Conservation (phyloP, 2,113 vertebrate genomes). For the Oncorhynchus gorbuscha region DNA sequence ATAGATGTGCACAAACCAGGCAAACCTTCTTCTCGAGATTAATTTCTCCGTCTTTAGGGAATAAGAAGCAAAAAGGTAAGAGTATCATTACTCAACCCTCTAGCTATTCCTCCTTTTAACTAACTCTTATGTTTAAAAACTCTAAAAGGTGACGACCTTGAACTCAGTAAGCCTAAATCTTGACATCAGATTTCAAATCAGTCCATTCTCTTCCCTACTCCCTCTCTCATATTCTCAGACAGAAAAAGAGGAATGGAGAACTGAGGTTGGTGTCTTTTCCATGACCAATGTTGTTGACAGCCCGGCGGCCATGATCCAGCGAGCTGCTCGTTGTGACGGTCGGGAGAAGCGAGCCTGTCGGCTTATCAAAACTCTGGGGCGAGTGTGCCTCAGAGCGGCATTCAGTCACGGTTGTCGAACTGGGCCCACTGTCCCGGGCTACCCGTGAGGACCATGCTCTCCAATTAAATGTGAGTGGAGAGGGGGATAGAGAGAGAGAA, state of each 20-base stretch:
- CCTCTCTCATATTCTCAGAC: background rate
- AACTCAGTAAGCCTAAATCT: too few species aligned
- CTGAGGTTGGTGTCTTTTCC: background rate
- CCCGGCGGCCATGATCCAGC: background rate
- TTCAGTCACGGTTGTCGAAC: background rate
- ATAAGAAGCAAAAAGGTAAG: too few species aligned
- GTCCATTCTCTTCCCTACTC: too few species aligned
- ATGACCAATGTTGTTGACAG: slow-evolving; percentile 6
- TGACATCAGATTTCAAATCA: too few species aligned
- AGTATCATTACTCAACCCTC: too few species aligned
- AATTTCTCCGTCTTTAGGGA: too few species aligned
- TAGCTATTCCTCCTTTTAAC: too few species aligned
- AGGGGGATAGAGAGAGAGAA: background rate
- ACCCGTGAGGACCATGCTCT: background rate
- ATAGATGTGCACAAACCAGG: too few species aligned
- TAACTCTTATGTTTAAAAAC: too few species aligned
- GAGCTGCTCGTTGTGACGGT: background rate
- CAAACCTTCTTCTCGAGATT: too few species aligned
- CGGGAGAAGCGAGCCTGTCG: background rate
- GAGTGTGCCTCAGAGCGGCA: background rate
- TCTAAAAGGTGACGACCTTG: too few species aligned
- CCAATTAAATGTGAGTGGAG: background rate
- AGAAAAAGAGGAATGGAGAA: background rate
- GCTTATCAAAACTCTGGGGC: background rate
- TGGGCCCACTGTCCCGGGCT: background rate